These are phyloP conservation scores for Machimus atricapillus DNA, from an alignment of 2,888 invertebrate genomes.

Conservation along the genomic window DNA sequence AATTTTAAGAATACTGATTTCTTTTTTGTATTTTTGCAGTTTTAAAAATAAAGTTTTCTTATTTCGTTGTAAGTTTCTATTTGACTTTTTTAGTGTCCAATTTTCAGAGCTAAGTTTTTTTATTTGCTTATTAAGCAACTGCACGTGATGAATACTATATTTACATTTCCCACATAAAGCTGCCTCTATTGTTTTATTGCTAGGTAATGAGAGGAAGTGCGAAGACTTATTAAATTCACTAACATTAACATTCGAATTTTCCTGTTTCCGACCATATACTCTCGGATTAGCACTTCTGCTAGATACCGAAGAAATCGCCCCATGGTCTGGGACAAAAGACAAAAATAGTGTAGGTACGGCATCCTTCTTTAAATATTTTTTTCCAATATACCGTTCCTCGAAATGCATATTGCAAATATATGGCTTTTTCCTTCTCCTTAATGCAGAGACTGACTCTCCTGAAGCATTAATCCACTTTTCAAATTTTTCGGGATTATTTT, in stretches of 20 bases:
- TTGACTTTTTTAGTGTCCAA: no score
- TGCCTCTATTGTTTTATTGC: no score
- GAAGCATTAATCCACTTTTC: not conserved
- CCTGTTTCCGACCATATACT: not conserved
- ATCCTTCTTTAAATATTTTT: slow-evolving; percentile 2
- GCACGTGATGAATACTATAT: no score
- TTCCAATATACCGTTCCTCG: not conserved
- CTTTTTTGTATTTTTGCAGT: no score
- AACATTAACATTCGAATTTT: not conserved
- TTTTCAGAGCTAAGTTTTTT: no score
- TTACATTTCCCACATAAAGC: no score
- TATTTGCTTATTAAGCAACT: no score
- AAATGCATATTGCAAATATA: not conserved
- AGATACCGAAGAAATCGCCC: not conserved
- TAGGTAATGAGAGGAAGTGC: not conserved
- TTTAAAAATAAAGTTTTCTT: no score
- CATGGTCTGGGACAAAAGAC: not conserved
- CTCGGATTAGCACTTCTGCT: not conserved
- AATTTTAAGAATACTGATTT: no score
- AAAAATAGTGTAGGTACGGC: not conserved
- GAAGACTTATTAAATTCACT: not conserved
- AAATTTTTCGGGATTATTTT: no score
- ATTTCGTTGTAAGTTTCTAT: no score
- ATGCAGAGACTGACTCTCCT: not conserved
- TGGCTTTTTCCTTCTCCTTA: not conserved